A percentile compares a stretch with the other conserved stretches of the same genome.
These are phyloP conservation scores for Plemyria rubiginata DNA, from an alignment of 2,888 invertebrate species.

Conservation along the genomic window DNA sequence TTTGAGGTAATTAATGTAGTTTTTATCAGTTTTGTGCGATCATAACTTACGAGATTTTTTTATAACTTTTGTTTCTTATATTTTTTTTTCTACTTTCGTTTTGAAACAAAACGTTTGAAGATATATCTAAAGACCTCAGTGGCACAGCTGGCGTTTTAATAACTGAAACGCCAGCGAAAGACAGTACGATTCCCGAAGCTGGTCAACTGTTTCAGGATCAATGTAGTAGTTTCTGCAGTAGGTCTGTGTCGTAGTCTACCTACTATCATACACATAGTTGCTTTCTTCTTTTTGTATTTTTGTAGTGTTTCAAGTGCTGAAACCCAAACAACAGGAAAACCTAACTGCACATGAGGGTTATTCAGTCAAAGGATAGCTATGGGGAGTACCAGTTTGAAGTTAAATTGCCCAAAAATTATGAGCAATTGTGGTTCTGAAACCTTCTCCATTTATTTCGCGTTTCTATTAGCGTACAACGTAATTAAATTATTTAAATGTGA, in stretches of 20 bases:
- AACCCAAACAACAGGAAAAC: too few relatives aligned
- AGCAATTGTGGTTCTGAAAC: conserved; percentile 3
- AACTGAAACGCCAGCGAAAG: too few relatives aligned
- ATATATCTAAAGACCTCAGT: neutral
- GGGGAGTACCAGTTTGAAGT: neutral
- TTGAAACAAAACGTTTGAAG: too few relatives aligned
- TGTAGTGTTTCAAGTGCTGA: too few relatives aligned
- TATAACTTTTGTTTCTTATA: neutral
- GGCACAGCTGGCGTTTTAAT: neutral
- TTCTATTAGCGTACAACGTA: conserved; percentile 21
- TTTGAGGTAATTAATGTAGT: conserved; percentile 3
- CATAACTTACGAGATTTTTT: neutral
- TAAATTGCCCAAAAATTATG: neutral
- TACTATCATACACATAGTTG: too few relatives aligned
- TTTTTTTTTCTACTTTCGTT: neutral
- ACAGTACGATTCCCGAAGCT: too few relatives aligned
- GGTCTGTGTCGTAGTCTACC: too few relatives aligned
- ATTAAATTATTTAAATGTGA: conserved; percentile 33
- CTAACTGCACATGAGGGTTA: too few relatives aligned
- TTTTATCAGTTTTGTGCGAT: neutral
- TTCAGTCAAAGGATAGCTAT: too few relatives aligned
- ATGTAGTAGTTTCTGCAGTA: too few relatives aligned
- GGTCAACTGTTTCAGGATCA: too few relatives aligned
- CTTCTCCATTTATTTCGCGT: conserved; percentile 7
- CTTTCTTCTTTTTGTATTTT: too few relatives aligned